Conservation (phyloP, 2,888 invertebrate species). For the Drosophila aldrichi region DNA sequence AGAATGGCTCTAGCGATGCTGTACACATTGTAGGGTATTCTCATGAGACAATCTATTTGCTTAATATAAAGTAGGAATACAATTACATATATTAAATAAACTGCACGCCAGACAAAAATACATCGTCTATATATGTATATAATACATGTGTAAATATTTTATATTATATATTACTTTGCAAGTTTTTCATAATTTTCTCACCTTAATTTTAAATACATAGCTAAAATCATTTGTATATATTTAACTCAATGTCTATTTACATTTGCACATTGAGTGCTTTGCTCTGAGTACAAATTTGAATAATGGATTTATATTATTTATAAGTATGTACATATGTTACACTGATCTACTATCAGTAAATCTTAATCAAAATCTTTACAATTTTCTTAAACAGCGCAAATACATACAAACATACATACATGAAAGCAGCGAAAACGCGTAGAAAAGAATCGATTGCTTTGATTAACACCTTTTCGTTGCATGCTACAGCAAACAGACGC, state of each 20-base stretch:
- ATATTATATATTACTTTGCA: background rate
- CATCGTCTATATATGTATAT: background rate
- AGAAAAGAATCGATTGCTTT: conserved; percentile 57
- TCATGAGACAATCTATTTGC: background rate
- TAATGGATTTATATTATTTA: background rate
- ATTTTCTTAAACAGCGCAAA: conserved; percentile 38
- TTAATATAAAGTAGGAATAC: background rate
- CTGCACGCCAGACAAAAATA: background rate
- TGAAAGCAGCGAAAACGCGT: background rate
- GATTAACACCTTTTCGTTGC: conserved; percentile 51
- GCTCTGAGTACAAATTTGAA: conserved; percentile 14
- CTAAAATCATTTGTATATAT: conserved; percentile 15
- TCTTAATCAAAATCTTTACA: conserved; percentile 22
- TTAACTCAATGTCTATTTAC: conserved; percentile 43
- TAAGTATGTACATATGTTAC: background rate
- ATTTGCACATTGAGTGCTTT: conserved; percentile 23
- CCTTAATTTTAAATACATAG: conserved; percentile 43
- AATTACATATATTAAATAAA: background rate
- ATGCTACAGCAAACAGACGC: conserved; percentile 27
- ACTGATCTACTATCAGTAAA: background rate
- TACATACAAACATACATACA: background rate
- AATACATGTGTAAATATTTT: background rate
- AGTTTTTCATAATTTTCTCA: conserved; percentile 18
- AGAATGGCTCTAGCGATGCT: conserved; percentile 7
- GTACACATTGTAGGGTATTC: conserved; percentile 18